A percentile compares a stretch with the other conserved stretches of the same genome.
Evolutionary conservation across 2,113 vertebrate genomes (phyloP).

Genomic region (Vicugna pacos): DNA sequence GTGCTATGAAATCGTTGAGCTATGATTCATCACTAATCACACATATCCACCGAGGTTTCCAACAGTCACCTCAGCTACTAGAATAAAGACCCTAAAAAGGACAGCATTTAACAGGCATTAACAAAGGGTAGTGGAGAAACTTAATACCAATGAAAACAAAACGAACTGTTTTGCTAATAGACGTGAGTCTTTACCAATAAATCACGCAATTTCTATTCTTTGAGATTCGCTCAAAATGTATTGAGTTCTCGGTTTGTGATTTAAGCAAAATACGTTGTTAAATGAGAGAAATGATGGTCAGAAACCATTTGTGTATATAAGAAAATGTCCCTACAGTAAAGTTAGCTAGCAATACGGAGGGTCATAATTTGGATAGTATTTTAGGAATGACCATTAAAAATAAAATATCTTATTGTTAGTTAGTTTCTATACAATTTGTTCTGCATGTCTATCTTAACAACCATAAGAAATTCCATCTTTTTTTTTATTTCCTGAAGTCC

Average conservation of each 20-base stretch:
- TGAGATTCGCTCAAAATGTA: background rate
- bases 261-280: slow-evolving; percentile 23
- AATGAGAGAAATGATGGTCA: background rate
- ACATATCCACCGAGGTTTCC: background rate
- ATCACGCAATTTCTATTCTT: background rate
- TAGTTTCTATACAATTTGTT: slow-evolving; percentile 35
- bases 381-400: slow-evolving; percentile 15
- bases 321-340: background rate
- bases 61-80: background rate
- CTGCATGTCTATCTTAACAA: slow-evolving; percentile 63
- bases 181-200: background rate
- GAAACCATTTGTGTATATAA: background rate
- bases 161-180: background rate
- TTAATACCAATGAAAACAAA: background rate
- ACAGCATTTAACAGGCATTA: background rate
- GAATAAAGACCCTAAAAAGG: background rate
- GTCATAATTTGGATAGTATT: background rate
- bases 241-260: background rate
- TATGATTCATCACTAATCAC: background rate
- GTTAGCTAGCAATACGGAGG: background rate
- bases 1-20: background rate
- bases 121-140: background rate
- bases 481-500: slow-evolving; percentile 53
- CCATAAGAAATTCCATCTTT: slow-evolving; percentile 33
- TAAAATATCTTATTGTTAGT: slow-evolving; percentile 44